Evolutionary conservation across 2,797 vertebrate species (phyloP).

Genomic region (Psittacula derbiana): DNA sequence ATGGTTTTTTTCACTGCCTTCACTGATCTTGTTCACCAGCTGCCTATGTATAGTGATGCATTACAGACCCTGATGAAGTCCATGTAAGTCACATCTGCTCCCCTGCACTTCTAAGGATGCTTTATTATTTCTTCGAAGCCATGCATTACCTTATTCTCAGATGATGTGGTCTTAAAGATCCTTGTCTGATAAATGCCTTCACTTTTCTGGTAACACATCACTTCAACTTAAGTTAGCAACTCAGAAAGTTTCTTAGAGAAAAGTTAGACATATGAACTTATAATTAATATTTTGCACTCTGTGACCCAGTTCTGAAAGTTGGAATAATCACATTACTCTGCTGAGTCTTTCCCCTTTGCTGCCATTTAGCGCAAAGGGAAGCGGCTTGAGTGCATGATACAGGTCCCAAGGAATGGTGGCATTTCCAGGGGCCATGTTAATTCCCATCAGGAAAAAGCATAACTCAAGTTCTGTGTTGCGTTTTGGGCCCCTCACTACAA

Average conservation of each 20-base stretch:
- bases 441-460: neutral
- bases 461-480: rapidly evolving
- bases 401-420: neutral
- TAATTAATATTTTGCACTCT: neutral
- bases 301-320: neutral
- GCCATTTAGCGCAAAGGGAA: neutral
- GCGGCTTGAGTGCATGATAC: neutral
- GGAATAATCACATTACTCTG: neutral
- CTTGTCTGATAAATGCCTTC: neutral
- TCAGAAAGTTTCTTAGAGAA: neutral
- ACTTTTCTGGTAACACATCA: neutral
- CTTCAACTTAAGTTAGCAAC: neutral
- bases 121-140: neutral
- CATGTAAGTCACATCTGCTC: neutral
- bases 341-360: neutral
- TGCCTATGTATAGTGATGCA: neutral
- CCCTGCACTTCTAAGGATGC: neutral
- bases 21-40: neutral
- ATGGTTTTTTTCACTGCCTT: neutral
- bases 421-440: neutral
- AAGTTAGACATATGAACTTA: neutral
- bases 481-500: neutral
- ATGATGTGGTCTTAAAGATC: neutral
- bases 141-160: neutral
- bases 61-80: neutral